Evolutionary conservation across 2,113 vertebrate species (phyloP).

Genomic region (Pangasianodon gigas): DNA sequence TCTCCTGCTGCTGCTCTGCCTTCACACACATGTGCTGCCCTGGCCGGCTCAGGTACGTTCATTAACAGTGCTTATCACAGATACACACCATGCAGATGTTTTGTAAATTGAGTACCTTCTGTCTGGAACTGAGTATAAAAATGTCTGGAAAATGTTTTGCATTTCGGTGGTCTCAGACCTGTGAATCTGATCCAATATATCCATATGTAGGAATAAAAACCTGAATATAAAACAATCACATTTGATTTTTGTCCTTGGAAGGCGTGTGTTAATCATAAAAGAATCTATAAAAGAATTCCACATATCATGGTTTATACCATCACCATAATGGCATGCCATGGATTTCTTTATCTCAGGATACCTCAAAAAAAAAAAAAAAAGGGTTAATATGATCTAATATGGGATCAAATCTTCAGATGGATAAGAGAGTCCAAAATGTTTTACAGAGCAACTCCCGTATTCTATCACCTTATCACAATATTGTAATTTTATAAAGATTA

Average conservation of each 20-base stretch:
- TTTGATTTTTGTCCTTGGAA: background rate
- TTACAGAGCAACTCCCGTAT: background rate
- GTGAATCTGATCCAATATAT: background rate
- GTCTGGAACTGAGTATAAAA: background rate
- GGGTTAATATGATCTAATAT: background rate
- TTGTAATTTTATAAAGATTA: background rate
- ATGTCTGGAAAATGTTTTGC: background rate
- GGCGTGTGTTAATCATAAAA: no score
- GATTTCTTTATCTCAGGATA: background rate
- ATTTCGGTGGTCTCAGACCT: background rate
- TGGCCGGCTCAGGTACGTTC: slow-evolving; percentile 80
- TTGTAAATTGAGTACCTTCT: background rate
- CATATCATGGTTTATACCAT: background rate
- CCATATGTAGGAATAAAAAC: background rate
- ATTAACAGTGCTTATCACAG: background rate
- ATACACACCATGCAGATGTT: background rate
- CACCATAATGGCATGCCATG: background rate
- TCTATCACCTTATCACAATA: background rate
- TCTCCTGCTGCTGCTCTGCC: slow-evolving; percentile 78
- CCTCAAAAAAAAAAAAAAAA: background rate
- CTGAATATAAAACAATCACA: background rate
- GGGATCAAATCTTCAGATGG: background rate
- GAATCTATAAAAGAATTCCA: background rate
- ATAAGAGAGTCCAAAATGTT: background rate
- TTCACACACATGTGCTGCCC: slow-evolving; percentile 78